Evolutionary conservation across 2,797 vertebrate genomes (phyloP), one percentile per base, ranked within the genome.

Genomic region (Pristis pectinata): DNA sequence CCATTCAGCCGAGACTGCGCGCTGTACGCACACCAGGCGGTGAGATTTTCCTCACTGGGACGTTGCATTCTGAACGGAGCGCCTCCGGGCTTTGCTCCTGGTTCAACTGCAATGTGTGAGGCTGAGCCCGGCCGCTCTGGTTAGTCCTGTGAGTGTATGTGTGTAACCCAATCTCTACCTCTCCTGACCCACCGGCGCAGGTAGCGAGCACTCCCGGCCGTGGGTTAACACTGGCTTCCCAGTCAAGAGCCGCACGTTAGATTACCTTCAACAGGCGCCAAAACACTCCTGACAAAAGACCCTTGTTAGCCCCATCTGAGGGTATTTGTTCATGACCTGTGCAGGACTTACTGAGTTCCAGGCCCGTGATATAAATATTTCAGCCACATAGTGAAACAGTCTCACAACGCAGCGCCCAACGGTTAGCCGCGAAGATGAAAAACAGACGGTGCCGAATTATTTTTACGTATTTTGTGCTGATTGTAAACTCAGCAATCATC

Each of bases 261-360:
- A 74, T 93, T 74, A 93, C 92, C 44, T 74, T 27, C 44, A 93
- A 93, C 67, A 74, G 92, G 67, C 67, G 92, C 92, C 92, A 93
- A 93, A 93, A 59, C 44, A 93, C 67, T 30, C 17, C 92, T 41
- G 41, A 93, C 92, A 93, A 93, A 93, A 74, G 92, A 49, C 30
- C 92, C 92, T 93, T 93, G 92, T 93, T 74, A 93, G 72, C 67
- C 64, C 70, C 92, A 74, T 74, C 92, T 93, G 67, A 93, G 67
- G 92, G 67, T 34, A 49, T 34, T 74, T 93, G 91, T 93, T 93
- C 91, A 61, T 15, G 3, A 93, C 17, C 67, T 34, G 5, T 49
- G 15, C 41, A 27, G 61, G 64, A 93, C 93, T 64, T 49, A 72
- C 72, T 93, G 44, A 93, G 44, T 93, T 64, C 37, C 67, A 49